Conservation (phyloP, 2,113 vertebrate species). For the Nipponia nippon region DNA sequence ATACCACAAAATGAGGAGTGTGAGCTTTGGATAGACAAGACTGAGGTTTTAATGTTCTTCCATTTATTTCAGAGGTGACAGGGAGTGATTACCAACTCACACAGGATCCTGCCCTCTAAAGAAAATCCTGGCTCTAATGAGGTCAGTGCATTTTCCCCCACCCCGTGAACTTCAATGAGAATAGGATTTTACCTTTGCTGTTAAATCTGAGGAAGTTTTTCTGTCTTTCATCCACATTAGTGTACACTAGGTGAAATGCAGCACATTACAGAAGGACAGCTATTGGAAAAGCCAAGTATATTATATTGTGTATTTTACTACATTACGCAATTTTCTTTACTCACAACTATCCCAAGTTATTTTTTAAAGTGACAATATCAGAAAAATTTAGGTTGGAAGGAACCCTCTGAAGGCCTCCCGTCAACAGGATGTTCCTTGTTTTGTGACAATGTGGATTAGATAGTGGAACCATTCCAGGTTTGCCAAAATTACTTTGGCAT, state of each 20-base stretch:
- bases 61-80: slow-evolving; percentile 9
- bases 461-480: neutral
- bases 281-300: neutral
- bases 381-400: neutral
- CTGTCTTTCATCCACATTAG: neutral
- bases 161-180: neutral
- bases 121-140: slow-evolving; percentile 13
- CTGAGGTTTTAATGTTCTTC: neutral
- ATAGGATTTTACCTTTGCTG: neutral
- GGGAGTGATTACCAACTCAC: neutral
- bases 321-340: neutral
- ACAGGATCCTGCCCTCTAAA: neutral
- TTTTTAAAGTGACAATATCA: neutral
- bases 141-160: neutral
- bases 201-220: neutral
- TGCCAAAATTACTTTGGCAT: neutral
- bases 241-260: neutral
- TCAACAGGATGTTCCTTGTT: neutral
- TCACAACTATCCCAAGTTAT: neutral
- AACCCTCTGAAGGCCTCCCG: neutral
- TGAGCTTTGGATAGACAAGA: neutral
- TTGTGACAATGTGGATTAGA: neutral
- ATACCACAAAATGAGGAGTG: neutral
- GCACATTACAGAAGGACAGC: neutral
- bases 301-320: neutral